Evolutionary conservation across 2,888 invertebrate genomes (phyloP), one percentile per base, ranked within the genome.

Genomic region (Scrobipalpa costella): DNA sequence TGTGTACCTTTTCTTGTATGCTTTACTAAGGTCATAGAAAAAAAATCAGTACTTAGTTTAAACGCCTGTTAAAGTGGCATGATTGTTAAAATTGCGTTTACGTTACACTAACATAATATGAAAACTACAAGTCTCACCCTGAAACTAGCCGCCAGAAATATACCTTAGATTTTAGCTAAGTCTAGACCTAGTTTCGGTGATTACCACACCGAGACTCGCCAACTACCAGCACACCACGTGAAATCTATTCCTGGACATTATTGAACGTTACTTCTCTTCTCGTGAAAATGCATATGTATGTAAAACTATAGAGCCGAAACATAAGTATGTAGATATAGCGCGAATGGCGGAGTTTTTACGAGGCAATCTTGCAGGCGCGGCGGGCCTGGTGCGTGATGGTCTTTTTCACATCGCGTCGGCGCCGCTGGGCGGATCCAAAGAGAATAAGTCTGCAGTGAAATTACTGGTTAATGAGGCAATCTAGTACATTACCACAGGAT

Each of bases 361-460:
- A 85, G 81, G 82, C 82, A 85, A 87, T 88, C 87, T 88, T 86
- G 81, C 80, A 76, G 80, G 83, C 81, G 81, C 74, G 55, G 55
- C 34, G 55, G 2, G 34, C 6, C n/a, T 7, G 70, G 71, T 83
- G 81, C 85, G 82, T 81, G 78, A 77, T 80, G 82, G 80, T 82
- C 85, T 85, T 86, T 84, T 85, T 86, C 84, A 82, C 84, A 77
- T 75, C 73, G 81, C 85, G 79, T 77, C 74, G 74, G 78, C 83
- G 52, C n/a, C 11, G 27, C 1, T 27, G 75, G 73, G 63, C 68
- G 62, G 64, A 2, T 13, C 82, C 82, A 71, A 83, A 83, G 84
- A 21, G 75, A 77, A 33, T 59, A 15, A 40, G n/a, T n/a, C n/a
- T n/a, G n/a, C n/a, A n/a, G n/a, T 3, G 3, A 21, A 21, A 21